Evolutionary conservation across 1,140 invertebrate genomes (phyloP).

Genomic region (Ephestia elutella): DNA sequence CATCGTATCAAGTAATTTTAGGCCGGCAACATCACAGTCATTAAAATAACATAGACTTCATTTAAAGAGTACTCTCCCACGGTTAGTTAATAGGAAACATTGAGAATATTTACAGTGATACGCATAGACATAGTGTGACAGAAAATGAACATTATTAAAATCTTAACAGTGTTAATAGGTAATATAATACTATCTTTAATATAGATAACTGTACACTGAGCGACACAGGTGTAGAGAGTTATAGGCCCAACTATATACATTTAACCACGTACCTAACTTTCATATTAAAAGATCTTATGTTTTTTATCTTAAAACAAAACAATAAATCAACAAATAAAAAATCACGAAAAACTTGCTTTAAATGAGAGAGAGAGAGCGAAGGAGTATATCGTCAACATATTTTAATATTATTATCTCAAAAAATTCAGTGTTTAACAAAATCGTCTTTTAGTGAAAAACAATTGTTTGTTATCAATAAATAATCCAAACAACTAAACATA

Average conservation of each 20-base stretch:
- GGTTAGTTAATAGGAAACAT: conserved; percentile 21
- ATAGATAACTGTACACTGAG: conserved; percentile 63
- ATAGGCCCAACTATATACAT: conserved; percentile 60
- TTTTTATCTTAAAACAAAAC: no score
- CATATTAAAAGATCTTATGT: conserved; percentile 12
- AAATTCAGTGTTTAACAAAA: no score
- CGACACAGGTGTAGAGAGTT: conserved; percentile 64
- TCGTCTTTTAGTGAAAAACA: no score
- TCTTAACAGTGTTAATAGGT: conserved; percentile 34
- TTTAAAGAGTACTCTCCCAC: conserved; percentile 2
- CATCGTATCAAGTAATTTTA: no score
- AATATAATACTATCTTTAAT: conserved; percentile 31
- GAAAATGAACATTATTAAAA: conserved; percentile 38
- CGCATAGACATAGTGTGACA: conserved; percentile 29
- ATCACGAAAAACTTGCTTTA: background rate
- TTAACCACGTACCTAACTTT: conserved; percentile 27
- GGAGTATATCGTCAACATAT: no score
- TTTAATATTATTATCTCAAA: no score
- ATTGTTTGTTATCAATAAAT: no score
- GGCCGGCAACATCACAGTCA: background rate
- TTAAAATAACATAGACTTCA: background rate
- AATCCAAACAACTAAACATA: no score
- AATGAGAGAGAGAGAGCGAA: background rate
- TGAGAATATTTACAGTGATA: conserved; percentile 47
- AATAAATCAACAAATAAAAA: background rate